Conservation (phyloP, 2,797 vertebrate genomes). For the Sebastes wilsoni region DNA sequence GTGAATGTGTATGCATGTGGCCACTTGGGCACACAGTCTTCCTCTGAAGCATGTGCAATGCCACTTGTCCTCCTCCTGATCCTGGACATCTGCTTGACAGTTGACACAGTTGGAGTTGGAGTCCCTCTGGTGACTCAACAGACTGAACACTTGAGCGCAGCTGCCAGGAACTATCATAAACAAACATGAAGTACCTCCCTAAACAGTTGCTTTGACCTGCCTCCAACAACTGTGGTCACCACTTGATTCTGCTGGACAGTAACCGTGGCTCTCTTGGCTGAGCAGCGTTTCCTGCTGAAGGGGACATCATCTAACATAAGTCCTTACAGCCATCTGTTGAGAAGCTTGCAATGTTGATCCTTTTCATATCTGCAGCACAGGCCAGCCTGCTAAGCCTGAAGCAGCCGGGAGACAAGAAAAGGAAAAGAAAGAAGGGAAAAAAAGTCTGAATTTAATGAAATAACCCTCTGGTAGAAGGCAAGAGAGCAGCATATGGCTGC, state of each 20-base stretch:
- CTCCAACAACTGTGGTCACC: constrained; percentile 49
- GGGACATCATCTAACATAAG: constrained; percentile 51
- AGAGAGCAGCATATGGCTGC: constrained; percentile 41
- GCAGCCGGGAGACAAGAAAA: constrained; percentile 35
- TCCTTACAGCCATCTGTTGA: constrained; percentile 65
- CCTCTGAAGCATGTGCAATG: constrained; percentile 18
- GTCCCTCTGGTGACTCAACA: constrained; percentile 57
- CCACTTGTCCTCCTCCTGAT: constrained; percentile 40
- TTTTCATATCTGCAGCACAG: constrained; percentile 45
- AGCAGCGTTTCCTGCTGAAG: constrained; percentile 49
- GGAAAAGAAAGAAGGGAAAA: neutral
- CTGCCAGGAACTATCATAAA: constrained; percentile 65
- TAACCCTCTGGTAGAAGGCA: constrained; percentile 30
- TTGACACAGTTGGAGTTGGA: constrained; percentile 57
- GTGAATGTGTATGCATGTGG: neutral
- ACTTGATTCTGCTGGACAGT: constrained; percentile 63
- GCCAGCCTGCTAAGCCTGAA: constrained; percentile 50
- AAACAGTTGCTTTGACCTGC: constrained; percentile 69
- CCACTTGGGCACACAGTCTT: neutral
- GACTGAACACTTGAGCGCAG: constrained; percentile 58
- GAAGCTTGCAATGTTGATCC: constrained; percentile 44
- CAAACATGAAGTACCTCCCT: constrained; percentile 59
- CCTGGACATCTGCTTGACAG: constrained; percentile 65
- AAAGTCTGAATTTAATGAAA: constrained; percentile 47
- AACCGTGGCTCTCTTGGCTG: constrained; percentile 40